Evolutionary conservation across 2,797 vertebrate species (phyloP).

Genomic region (Siniperca undulata): DNA sequence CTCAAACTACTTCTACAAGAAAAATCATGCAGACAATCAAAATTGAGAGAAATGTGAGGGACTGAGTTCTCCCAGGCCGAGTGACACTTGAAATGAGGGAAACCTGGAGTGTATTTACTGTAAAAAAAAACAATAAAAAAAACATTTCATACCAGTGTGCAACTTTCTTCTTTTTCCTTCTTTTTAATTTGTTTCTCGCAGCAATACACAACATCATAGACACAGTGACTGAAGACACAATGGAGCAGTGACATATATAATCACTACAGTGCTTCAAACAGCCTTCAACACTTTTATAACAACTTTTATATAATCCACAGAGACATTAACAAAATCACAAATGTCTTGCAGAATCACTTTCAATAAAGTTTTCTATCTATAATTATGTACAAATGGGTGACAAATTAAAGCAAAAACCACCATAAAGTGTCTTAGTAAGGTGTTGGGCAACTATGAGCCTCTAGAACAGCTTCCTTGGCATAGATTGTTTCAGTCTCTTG

Average conservation of each 20-base stretch:
- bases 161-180: neutral
- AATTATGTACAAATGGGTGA: neutral
- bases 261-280: neutral
- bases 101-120: slow-evolving; percentile 2
- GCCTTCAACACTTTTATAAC: neutral
- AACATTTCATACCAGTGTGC: neutral
- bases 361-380: too few relatives aligned
- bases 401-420: neutral
- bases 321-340: neutral
- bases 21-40: neutral
- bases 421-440: too few relatives aligned
- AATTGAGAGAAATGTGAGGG: neutral
- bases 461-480: neutral
- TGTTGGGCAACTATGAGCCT: neutral
- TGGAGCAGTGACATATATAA: too few relatives aligned
- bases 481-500: neutral
- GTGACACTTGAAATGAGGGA: neutral
- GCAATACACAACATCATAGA: neutral
- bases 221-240: neutral
- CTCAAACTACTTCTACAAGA: neutral
- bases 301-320: neutral
- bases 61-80: neutral
- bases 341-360: neutral
- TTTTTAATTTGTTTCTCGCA: neutral
- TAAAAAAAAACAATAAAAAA: neutral